Conservation (phyloP, 2,113 vertebrate species). For the human (Homo sapiens) region DNA sequence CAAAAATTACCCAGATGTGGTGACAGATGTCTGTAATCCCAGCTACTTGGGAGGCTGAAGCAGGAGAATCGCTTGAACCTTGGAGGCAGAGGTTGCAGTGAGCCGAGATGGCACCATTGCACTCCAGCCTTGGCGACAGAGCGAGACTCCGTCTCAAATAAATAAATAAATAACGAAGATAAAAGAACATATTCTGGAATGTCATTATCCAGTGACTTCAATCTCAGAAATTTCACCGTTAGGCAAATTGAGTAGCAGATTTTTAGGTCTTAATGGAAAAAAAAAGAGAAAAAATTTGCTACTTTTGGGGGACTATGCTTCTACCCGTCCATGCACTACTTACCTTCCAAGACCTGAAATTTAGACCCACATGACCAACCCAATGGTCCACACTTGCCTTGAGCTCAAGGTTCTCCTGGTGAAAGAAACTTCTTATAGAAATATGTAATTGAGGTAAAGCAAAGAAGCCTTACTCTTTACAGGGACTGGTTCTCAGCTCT, state of each 20-base stretch:
- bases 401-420: neutral
- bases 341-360: neutral
- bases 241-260: neutral
- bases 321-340: neutral
- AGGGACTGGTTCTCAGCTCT: neutral
- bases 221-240: neutral
- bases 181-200: neutral
- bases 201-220: neutral
- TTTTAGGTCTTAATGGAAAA: neutral
- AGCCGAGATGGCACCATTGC: too few relatives aligned
- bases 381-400: neutral
- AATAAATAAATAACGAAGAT: neutral
- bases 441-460: neutral
- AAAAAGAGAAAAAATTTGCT: neutral
- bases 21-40: too few relatives aligned
- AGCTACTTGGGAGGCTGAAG: too few relatives aligned
- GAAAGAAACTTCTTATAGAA: neutral
- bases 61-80: too few relatives aligned
- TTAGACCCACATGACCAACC: neutral
- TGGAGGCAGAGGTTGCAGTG: too few relatives aligned
- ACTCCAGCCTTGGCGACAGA: too few relatives aligned
- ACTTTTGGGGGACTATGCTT: neutral
- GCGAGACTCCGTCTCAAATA: too few relatives aligned
- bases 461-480: neutral
- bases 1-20: too few relatives aligned